phyloP scores from a whole-genome alignment of 23 tunicate genomes.

The Diplosoma virens region DNA sequence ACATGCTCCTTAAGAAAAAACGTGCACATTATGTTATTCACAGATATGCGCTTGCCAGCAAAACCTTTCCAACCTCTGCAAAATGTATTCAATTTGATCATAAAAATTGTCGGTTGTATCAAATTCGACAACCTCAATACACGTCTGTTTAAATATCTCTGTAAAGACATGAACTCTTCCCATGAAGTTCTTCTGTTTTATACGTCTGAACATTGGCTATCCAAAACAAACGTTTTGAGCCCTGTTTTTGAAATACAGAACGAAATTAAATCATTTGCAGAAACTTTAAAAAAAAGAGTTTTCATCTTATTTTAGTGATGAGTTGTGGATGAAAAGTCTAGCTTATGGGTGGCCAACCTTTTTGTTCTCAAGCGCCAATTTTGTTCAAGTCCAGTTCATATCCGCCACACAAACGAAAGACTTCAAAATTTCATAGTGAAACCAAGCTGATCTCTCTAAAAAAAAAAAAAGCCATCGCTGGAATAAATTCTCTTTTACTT shows the following conservation, averaged over 20 bases:
- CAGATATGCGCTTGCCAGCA: too few species aligned
- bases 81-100: conserved; percentile 1
- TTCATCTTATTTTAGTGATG: conserved; percentile 23
- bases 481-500: too few species aligned
- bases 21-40: not conserved
- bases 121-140: not conserved
- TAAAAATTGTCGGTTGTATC: conserved; percentile 39
- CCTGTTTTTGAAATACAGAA: not conserved
- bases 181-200: conserved; percentile 15
- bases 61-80: not conserved
- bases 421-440: too few species aligned
- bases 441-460: too few species aligned
- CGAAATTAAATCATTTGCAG: not conserved
- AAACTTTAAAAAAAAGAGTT: not conserved
- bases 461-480: too few species aligned
- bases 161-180: conserved; percentile 11
- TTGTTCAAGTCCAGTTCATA: too few species aligned
- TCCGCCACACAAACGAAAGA: too few species aligned
- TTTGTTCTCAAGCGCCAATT: not conserved
- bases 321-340: too few species aligned
- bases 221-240: conserved; percentile 38
- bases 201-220: conserved; percentile 45
- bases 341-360: not conserved
- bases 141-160: conserved; percentile 32
- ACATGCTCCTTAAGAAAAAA: conserved; percentile 5